Percentiles rank a stretch among this genome's conserved stretches.
These are phyloP conservation scores for Cheilosia variabilis DNA, from an alignment of 2,888 invertebrate species.

Conservation along the genomic window DNA sequence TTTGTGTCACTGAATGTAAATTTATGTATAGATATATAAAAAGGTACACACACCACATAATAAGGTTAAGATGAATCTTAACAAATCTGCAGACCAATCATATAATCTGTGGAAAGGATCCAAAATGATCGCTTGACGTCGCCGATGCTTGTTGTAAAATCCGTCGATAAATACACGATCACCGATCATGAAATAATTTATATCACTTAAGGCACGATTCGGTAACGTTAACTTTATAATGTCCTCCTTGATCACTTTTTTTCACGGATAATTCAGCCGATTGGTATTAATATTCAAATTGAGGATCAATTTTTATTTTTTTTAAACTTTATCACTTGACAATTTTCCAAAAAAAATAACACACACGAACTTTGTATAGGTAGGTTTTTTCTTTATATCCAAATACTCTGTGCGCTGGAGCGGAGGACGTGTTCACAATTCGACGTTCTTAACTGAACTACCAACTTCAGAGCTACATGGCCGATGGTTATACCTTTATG, in stretches of 20 bases:
- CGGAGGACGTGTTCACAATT: constrained; percentile 62
- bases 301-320: background rate
- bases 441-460: constrained; percentile 67
- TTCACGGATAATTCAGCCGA: background rate
- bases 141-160: constrained; percentile 41
- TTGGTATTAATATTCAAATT: background rate
- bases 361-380: background rate
- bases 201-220: constrained; percentile 13
- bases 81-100: constrained; percentile 66
- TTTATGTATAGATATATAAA: constrained; percentile 5
- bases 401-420: constrained; percentile 44
- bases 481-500: constrained; percentile 46
- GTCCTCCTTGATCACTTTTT: constrained; percentile 21
- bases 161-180: constrained; percentile 51
- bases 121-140: constrained; percentile 37
- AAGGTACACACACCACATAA: constrained; percentile 74
- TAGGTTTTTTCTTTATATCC: background rate
- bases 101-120: constrained; percentile 43
- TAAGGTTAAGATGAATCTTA: constrained; percentile 71
- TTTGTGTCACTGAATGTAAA: background rate
- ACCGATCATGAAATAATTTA: constrained; percentile 50
- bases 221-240: background rate
- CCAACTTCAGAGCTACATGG: constrained; percentile 13
- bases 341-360: background rate
- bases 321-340: constrained; percentile 15